Conservation (phyloP, 1,140 invertebrate genomes). For the Lerema accius region DNA sequence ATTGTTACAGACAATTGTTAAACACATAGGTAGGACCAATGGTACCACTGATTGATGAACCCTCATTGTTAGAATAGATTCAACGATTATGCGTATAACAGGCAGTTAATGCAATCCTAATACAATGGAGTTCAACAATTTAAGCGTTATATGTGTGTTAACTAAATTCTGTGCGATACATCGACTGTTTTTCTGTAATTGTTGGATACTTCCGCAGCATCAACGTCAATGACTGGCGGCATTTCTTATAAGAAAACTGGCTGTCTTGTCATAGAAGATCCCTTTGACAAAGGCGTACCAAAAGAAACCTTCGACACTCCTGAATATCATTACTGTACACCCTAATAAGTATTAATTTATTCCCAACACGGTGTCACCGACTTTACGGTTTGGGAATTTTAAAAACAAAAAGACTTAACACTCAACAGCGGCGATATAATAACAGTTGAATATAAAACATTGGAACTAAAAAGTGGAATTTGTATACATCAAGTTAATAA, state of each 20-base stretch:
- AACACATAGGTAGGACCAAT: no score
- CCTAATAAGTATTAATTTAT: conserved; percentile 70
- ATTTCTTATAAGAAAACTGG: conserved; percentile 4
- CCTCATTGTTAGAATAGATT: no score
- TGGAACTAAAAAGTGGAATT: conserved; percentile 45
- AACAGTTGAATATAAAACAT: conserved; percentile 63
- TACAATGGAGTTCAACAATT: no score
- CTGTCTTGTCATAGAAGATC: background rate
- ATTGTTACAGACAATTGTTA: no score
- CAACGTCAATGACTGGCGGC: conserved; percentile 2
- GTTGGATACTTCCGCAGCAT: background rate
- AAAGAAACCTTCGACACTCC: conserved; percentile 27
- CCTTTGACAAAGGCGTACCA: background rate
- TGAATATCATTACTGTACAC: conserved; percentile 35
- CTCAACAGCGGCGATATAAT: conserved; percentile 50
- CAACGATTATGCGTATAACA: no score
- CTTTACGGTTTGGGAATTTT: conserved; percentile 44
- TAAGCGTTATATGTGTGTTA: no score
- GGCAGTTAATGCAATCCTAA: no score
- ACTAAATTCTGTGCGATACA: background rate
- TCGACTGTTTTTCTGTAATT: background rate
- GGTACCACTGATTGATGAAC: no score
- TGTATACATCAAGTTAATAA: conserved; percentile 43
- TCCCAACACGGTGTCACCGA: conserved; percentile 56
- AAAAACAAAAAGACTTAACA: conserved; percentile 53